Base-by-base conservation (phyloP, 2,888 invertebrate genomes). In the Cantharis flavilabris region DNA sequence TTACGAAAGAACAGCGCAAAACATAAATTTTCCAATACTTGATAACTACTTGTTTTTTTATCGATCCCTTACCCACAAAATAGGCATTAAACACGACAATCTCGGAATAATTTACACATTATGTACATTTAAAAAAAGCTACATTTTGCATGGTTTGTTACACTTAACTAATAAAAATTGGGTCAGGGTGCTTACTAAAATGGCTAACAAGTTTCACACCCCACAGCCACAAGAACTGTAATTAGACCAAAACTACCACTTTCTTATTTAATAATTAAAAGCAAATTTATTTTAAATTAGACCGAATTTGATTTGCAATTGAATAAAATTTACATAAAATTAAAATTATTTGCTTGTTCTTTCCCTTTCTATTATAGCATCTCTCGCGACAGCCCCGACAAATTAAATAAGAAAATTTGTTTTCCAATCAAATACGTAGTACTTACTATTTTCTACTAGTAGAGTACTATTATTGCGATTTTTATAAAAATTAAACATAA, bases 71-170 rank as follows among this genome's bases (percentile, higher is more conserved):
- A 74, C 20, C 30, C 64, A 26, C 71, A 23, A 62, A 74, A 77
- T 74, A 69, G 69, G 69, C 72, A 69, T 74, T 28, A 74, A 74
- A 70, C 74, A 77, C 62, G 77, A 69, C 74, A 77, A 77, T 72
- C 71, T 69, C 63, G 11, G 74, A 62, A 74, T 77, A 74, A 77
- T 74, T 69, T 74, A 72, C 71, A 20, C 74, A 69, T 64, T n/a
- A 49, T n/a, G 5, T n/a, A 49, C 49, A 49, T 49, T 49, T 49
- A n/a, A 49, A 49, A 49, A n/a, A n/a, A 49, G 49, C 49, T 7
- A n/a, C 49, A 67, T 67, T 23, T 71, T 28, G 71, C 63, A 20
- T 64, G 30, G 63, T 33, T 33, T 70, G 13, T 70, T 16, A 20
- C 20, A 62, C 16, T 64, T 62, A 16, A 70, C 70, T 62, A n/a